Conservation (phyloP, 2,113 vertebrate species). For the Lanius collurio region DNA sequence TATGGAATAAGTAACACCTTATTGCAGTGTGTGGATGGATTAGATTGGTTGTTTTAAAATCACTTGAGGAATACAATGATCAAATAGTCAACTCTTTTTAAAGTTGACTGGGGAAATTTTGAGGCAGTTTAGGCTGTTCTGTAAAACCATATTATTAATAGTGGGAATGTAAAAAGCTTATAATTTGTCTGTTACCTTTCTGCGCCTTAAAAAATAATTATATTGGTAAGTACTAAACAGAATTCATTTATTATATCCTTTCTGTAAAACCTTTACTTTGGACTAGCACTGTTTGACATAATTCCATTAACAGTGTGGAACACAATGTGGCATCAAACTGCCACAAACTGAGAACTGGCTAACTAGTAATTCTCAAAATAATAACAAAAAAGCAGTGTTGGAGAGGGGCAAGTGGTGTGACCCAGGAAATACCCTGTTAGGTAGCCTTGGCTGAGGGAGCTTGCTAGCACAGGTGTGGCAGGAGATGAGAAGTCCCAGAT, state of each 20-base stretch:
- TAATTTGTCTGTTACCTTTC: not conserved
- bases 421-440: not conserved
- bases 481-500: fast-evolving
- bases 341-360: not conserved
- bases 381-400: not conserved
- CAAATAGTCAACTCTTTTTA: not conserved
- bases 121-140: not conserved
- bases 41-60: not conserved
- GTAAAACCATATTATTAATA: not conserved
- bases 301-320: not conserved
- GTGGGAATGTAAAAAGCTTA: not conserved
- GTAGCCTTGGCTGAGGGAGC: not conserved
- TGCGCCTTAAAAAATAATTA: not conserved
- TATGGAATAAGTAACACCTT: not conserved
- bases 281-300: not conserved
- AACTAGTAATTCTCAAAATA: not conserved
- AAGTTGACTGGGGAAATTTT: not conserved
- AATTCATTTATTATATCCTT: not conserved
- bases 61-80: not conserved
- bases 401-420: not conserved
- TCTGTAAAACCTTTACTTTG: not conserved
- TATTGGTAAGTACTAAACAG: not conserved
- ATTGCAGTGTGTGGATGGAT: not conserved
- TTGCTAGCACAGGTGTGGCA: not conserved
- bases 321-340: not conserved